These are phyloP conservation scores for Apocrypta bakeri DNA, from an alignment of 1,140 invertebrate genomes.

Conservation along the genomic window DNA sequence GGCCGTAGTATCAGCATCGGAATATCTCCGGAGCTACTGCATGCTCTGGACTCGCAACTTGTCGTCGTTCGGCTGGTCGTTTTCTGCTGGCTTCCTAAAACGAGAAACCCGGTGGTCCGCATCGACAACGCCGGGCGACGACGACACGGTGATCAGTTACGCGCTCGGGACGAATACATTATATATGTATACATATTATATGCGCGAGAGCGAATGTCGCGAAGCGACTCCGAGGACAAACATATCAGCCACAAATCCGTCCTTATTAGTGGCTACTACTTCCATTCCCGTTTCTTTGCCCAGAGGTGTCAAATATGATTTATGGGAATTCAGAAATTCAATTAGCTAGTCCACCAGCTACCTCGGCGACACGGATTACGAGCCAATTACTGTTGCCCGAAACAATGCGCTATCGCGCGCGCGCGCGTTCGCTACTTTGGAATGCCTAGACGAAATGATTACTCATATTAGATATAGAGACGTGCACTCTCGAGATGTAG, in stretches of 20 bases:
- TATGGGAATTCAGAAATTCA: slow-evolving; percentile 54
- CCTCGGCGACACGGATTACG: slow-evolving; percentile 46
- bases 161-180: slow-evolving; percentile 46
- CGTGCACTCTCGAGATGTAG: slow-evolving; percentile 19
- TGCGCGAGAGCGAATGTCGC: not conserved
- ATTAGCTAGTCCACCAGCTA: slow-evolving; percentile 39
- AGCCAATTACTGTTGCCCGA: slow-evolving; percentile 47
- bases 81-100: slow-evolving; percentile 48
- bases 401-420: slow-evolving; percentile 11
- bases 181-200: not conserved
- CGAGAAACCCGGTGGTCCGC: slow-evolving; percentile 47
- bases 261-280: slow-evolving; percentile 51
- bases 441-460: slow-evolving; percentile 39
- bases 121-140: slow-evolving; percentile 15
- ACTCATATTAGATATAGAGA: too few species aligned
- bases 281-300: slow-evolving; percentile 42
- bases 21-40: slow-evolving; percentile 16
- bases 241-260: slow-evolving; percentile 42
- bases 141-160: slow-evolving; percentile 48
- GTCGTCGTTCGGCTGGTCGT: not conserved
- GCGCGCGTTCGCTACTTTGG: not conserved
- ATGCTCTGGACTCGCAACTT: not conserved
- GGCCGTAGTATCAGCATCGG: slow-evolving; percentile 39
- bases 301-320: slow-evolving; percentile 51
- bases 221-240: slow-evolving; percentile 6